These are phyloP conservation scores for Ceyx cyanopectus DNA, from an alignment of 2,113 vertebrate genomes.

Conservation along the genomic window DNA sequence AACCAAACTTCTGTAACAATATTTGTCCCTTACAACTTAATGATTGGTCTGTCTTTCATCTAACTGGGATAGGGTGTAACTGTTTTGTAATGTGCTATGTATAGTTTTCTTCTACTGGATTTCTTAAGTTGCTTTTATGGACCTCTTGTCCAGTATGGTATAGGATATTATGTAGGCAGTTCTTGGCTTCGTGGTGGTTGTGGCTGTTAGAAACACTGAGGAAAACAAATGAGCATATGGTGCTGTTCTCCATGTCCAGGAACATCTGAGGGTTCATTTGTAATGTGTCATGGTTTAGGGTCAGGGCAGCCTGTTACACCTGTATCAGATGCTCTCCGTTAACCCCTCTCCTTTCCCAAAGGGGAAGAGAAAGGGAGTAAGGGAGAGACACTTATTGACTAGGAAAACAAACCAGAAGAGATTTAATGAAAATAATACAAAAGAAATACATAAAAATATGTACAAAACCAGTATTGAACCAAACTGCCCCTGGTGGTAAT, in stretches of 20 bases:
- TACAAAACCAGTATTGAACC: too few relatives aligned
- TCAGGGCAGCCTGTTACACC: too few relatives aligned
- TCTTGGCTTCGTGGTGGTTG: not conserved
- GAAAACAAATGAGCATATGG: not conserved
- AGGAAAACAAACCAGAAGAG: too few relatives aligned
- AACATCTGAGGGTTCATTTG: not conserved
- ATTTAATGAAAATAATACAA: too few relatives aligned
- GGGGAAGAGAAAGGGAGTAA: too few relatives aligned
- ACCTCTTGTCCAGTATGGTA: not conserved
- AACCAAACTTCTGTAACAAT: not conserved
- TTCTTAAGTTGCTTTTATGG: not conserved
- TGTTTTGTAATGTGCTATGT: not conserved
- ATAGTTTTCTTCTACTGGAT: not conserved
- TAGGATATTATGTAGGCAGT: not conserved
- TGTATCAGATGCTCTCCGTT: too few relatives aligned
- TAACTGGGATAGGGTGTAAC: not conserved
- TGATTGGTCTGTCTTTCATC: not conserved
- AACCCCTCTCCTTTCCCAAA: too few relatives aligned
- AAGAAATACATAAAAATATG: too few relatives aligned
- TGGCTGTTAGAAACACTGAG: not conserved
- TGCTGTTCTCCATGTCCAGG: not conserved
- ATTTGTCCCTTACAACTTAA: not conserved
- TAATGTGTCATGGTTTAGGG: not conserved
- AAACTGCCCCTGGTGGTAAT: too few relatives aligned
- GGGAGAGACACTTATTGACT: too few relatives aligned